Evolutionary conservation across 64 coral and sea anemone species (phyloP), one percentile per base, ranked within the genome.

Genomic region (Platygyra sinensis): DNA sequence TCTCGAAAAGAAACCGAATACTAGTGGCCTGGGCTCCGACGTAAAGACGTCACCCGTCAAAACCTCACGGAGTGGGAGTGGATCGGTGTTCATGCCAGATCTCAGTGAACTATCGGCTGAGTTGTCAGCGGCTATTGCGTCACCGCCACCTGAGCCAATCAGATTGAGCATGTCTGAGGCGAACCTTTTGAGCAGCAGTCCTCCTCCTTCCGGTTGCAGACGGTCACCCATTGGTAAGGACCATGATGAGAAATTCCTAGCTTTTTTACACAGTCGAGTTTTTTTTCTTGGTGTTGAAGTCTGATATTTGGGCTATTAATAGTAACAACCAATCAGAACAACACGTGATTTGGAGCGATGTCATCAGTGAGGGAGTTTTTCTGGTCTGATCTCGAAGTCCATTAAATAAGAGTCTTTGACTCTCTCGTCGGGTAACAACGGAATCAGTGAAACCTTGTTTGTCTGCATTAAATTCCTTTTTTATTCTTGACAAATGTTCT

Each of bases 91-190:
- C 51, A 17, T 69, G 63, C n/a, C 81, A 46, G 81, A 85, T 39
- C 69, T 85, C 63, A 85, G 63, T 51, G 81, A 85, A 72, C 63
- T 85, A 22, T 85, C 81, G 38, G 81, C 81, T 69, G 81, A 85
- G 38, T 51, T 85, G 62, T 85, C 81, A 28, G 81, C 81, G 18
- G 81, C 81, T 85, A 85, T 85, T 85, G 81, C 81, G 62, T 85
- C 81, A 71, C 81, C 62, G n/a, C 81, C 81, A 12, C 81, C 81
- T 69, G 30, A 85, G 39, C 81, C 81, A 85, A 69, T 85, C 62
- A 85, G 62, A 72, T 72, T 85, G 61, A 83, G 61, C 80, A 65
- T 65, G 60, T 85, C 81, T 85, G 81, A 85, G 24, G 39, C 81
- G 14, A 85, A 72, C 38, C 63, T 71, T 36, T 51, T 85, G 38